phyloP scores from a whole-genome alignment of 2,888 invertebrate genomes.

The Sphaerophoria taeniata region DNA sequence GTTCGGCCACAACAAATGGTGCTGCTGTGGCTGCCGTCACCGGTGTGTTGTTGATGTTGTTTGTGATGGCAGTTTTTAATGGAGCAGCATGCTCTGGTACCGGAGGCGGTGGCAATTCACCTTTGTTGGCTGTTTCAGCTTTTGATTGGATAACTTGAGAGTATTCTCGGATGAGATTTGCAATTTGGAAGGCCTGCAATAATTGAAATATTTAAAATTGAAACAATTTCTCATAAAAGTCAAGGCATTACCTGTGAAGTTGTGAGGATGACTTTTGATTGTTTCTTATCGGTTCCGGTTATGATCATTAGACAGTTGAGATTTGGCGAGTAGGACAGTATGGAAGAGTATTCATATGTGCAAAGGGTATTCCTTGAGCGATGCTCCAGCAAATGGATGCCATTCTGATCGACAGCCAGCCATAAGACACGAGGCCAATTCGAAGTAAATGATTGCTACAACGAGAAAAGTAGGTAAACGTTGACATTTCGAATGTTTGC shows the following conservation, averaged over 20 bases:
- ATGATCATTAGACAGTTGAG: conserved; percentile 96
- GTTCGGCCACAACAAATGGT: conserved; percentile 63
- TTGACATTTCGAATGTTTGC: not conserved
- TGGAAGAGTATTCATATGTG: conserved; percentile 95
- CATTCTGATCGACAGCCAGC: conserved; percentile 96
- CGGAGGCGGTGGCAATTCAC: conserved; percentile 73
- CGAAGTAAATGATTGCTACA: conserved; percentile 96
- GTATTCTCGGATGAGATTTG: conserved; percentile 95
- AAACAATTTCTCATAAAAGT: not conserved
- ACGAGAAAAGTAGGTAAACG: conserved; percentile 49
- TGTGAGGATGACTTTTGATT: conserved; percentile 96
- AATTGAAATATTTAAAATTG: not conserved
- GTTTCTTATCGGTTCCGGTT: conserved; percentile 94
- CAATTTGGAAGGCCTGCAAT: conserved; percentile 94
- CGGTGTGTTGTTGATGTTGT: conserved; percentile 9
- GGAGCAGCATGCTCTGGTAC: conserved; percentile 75
- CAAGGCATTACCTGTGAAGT: conserved; percentile 90
- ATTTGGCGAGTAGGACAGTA: conserved; percentile 95
- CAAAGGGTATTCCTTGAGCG: conserved; percentile 94
- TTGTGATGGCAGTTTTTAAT: conserved; percentile 40
- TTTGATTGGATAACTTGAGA: conserved; percentile 86
- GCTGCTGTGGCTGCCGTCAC: conserved; percentile 28
- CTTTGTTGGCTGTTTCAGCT: conserved; percentile 74
- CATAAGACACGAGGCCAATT: conserved; percentile 97
- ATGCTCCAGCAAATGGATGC: conserved; percentile 94